phyloP scores from a whole-genome alignment of 2,797 vertebrate genomes.

The Eulemur rubriventer region DNA sequence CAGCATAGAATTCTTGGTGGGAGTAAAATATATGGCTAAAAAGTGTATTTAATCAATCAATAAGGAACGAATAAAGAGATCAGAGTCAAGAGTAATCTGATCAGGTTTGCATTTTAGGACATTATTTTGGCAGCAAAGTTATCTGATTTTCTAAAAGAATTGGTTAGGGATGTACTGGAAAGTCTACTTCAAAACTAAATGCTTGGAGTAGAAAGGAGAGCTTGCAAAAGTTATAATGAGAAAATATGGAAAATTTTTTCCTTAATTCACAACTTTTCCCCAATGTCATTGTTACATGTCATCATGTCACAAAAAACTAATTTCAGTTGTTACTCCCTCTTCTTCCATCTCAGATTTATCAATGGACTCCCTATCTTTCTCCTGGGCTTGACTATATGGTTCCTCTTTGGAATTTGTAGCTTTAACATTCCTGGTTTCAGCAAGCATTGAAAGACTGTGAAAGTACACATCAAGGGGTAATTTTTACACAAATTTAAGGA shows the following conservation, averaged over 20 bases:
- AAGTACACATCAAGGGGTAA: not conserved
- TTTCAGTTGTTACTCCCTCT: not conserved
- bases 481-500: not conserved
- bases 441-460: not conserved
- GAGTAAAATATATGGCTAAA: not conserved
- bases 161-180: not conserved
- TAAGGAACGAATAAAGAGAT: not conserved
- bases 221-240: not conserved
- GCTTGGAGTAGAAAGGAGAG: not conserved
- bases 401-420: not conserved
- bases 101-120: not conserved
- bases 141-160: not conserved
- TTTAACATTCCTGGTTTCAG: not conserved
- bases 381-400: not conserved
- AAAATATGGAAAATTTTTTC: not conserved
- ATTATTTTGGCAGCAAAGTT: not conserved
- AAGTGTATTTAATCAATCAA: not conserved
- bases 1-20: not conserved
- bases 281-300: not conserved
- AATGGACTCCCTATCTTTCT: not conserved
- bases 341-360: not conserved
- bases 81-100: not conserved
- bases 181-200: not conserved
- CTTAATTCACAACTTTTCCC: not conserved
- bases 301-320: not conserved